Evolutionary conservation across 2,797 vertebrate species (phyloP), one percentile per base, ranked within the genome.

Genomic region (Danio kyathit): DNA sequence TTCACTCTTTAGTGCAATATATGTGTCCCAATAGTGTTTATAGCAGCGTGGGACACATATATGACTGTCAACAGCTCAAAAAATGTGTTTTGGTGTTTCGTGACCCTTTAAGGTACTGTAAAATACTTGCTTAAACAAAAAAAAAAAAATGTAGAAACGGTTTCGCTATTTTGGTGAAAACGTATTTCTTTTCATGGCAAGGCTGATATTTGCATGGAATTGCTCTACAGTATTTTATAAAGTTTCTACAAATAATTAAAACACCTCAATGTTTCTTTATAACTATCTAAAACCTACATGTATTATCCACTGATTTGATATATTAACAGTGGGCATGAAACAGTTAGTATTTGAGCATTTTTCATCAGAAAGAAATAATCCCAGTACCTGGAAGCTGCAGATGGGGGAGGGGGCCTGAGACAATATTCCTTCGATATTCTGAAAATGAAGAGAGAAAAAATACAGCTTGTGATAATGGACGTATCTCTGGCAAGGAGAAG

Each of bases 311-410:
- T 43, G 16, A n/a, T 56, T 13, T 17, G 2, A 43, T 11, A 69
- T 7, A 43, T 19, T 43, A 19, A 14, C n/a, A 44, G 7, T 57
- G 1, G 40, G 43, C n/a, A 72, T 46, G n/a, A n/a, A n/a, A n/a
- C n/a, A n/a, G n/a, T n/a, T n/a, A n/a, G 5, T 6, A 70, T 70
- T 54, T 52, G 6, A 13, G 13, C 38, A 16, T 29, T 29, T 67
- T 59, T 71, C 4, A 43, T n/a, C 14, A n/a, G 40, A 64, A 2
- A 73, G 14, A 54, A 19, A 48, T 10, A 5, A 63, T 57, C 59
- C 16, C 4, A 13, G 17, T 74, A 91, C 89, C 88, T 89, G 80
- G 65, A 79, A 60, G 77, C 64, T 74, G 75, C 67, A 79, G 76
- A 82, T n/a, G 8, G 78, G 41, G 65, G 38, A 54, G 59, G 65